Base-by-base conservation (phyloP, 2,797 vertebrate species). In the Threskiornis aethiopicus region DNA sequence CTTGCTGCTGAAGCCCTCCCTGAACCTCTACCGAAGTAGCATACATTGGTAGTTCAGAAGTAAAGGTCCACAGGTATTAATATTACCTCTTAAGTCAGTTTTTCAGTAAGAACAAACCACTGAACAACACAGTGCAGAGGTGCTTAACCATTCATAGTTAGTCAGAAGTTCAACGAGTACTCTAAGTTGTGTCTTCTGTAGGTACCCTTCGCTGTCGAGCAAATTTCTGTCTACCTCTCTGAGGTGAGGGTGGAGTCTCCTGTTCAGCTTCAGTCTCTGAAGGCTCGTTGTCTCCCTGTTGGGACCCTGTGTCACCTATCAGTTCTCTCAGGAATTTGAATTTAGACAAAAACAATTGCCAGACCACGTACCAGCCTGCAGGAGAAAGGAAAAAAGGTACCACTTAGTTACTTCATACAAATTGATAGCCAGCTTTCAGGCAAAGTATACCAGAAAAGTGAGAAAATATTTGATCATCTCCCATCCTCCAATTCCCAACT, bases 281-380 rank as follows among this genome's bases (percentile, higher is more conserved):
- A 47, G 98, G 98, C 79, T 99, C 99, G 12, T 97, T 98, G 91
- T 99, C 99, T 35, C 98, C 98, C 94, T 98, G 99, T 4, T 99
- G 99, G 70, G 99, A 99, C 37, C 99, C 98, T 0, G 99, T 98
- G 54, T 99, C 99, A 21, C 99, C 99, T 49, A 99, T 98, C 33
- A 99, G 97, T 93, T 99, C 99, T 46, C 99, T 98, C 92, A 99
- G 98, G 98, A 99, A 99, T 97, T 99, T 99, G 98, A 99, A 99
- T 98, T 99, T 99, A 65, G 99, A 99, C 95, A 99, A 94, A 98
- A 99, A 99, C 81, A 99, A 98, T 85, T 99, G 99, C 99, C 99
- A 99, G 87, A 99, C 99, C 90, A 99, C 99, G 84, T 99, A 99
- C 99, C 99, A 99, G 95, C 99, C 99, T 99, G 97, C 37, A 96